Conservation (phyloP, 2,797 vertebrate genomes). For the Lutjanus campechanus region DNA sequence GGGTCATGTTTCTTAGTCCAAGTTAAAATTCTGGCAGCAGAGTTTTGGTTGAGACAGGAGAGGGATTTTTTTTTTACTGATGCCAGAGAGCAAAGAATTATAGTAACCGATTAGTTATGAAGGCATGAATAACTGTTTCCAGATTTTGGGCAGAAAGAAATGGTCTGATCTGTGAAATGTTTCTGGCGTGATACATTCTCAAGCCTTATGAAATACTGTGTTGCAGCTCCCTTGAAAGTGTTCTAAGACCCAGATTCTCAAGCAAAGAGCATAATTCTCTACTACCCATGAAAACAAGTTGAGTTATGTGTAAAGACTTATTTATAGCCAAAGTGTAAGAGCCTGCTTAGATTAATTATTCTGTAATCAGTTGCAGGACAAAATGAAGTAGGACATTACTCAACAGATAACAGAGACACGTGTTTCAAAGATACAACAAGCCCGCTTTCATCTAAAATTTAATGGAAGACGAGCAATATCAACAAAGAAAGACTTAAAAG, state of each 20-base stretch:
- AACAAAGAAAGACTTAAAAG: background rate
- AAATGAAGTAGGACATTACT: background rate
- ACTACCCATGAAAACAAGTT: background rate
- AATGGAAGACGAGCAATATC: background rate
- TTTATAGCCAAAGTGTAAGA: background rate
- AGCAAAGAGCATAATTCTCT: background rate
- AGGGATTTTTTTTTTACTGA: too few relatives aligned
- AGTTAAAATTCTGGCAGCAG: too few relatives aligned
- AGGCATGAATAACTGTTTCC: too few relatives aligned
- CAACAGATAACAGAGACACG: background rate
- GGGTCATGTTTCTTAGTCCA: too few relatives aligned
- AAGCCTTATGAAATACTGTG: background rate
- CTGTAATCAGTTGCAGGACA: background rate
- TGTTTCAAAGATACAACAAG: background rate
- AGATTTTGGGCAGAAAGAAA: too few relatives aligned
- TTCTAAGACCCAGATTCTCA: background rate
- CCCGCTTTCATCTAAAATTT: background rate
- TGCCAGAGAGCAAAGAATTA: too few relatives aligned
- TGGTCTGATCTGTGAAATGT: too few relatives aligned
- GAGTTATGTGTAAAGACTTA: background rate
- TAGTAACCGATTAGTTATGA: too few relatives aligned
- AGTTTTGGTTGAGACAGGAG: too few relatives aligned
- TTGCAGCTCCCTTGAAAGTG: background rate
- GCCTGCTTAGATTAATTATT: background rate
- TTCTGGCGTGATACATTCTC: background rate